Conservation (phyloP, 1,140 invertebrate genomes). For the Apis laboriosa region DNA sequence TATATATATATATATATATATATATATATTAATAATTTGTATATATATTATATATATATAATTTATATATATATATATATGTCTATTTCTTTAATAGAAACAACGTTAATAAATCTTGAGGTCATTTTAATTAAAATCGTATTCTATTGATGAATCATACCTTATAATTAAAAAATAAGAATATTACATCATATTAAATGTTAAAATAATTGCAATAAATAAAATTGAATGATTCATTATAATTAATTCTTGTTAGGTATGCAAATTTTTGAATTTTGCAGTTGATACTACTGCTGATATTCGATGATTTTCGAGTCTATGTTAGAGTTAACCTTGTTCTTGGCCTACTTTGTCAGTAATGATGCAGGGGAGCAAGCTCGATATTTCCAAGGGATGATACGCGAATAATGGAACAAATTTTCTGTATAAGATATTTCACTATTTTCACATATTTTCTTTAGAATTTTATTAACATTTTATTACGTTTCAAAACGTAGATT, state of each 20-base stretch:
- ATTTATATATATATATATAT: too few relatives aligned
- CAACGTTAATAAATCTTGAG: too few relatives aligned
- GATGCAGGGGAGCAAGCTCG: slow-evolving; percentile 43
- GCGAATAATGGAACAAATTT: slow-evolving; percentile 46
- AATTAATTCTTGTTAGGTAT: too few relatives aligned
- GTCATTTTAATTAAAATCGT: too few relatives aligned
- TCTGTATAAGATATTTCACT: not conserved
- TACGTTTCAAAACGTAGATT: not conserved
- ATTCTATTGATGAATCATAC: not conserved
- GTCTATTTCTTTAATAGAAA: too few relatives aligned
- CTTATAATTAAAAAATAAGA: not conserved
- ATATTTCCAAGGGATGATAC: slow-evolving; percentile 52
- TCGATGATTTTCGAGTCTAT: slow-evolving; percentile 33
- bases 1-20: too few relatives aligned
- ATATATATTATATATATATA: too few relatives aligned
- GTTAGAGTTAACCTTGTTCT: slow-evolving; percentile 52
- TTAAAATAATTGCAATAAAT: not conserved
- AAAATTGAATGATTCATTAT: too few relatives aligned
- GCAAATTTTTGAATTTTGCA: slow-evolving; percentile 11
- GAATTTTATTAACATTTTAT: not conserved
- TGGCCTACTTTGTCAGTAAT: slow-evolving; percentile 52
- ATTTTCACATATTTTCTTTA: not conserved
- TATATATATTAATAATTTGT: too few relatives aligned
- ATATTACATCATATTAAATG: too few relatives aligned
- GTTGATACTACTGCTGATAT: slow-evolving; percentile 37